These are phyloP conservation scores for Drosophila aldrichi DNA, from an alignment of 2,888 invertebrate species.

Conservation along the genomic window DNA sequence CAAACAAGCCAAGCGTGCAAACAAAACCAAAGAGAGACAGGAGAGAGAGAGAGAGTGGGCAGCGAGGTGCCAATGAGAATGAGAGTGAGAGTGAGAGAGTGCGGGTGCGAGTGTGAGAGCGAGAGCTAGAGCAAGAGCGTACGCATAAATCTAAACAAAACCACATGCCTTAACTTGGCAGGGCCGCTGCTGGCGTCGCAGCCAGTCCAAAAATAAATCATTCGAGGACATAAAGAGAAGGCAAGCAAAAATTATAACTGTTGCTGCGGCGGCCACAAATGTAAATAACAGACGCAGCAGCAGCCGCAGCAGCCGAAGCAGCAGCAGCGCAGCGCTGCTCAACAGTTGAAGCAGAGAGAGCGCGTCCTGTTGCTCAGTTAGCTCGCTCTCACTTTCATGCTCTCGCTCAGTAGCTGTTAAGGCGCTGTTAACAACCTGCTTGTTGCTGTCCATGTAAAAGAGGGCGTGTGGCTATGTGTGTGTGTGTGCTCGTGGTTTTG, in stretches of 20 bases:
- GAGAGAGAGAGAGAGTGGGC: conserved; percentile 2
- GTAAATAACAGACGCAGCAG: conserved; percentile 68
- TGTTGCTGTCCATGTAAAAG: conserved; percentile 46
- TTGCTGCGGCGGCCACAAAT: conserved; percentile 68
- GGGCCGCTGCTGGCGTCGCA: conserved; percentile 45
- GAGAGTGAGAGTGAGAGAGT: neutral
- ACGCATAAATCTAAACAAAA: conserved; percentile 76
- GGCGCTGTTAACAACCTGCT: conserved; percentile 47
- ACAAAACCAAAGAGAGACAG: conserved; percentile 39
- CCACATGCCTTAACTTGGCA: conserved; percentile 67
- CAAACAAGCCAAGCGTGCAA: conserved; percentile 67
- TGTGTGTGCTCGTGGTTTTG: conserved; percentile 5
- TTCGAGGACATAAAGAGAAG: conserved; percentile 77
- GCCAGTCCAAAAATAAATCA: conserved; percentile 75
- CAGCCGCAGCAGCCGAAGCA: conserved; percentile 49
- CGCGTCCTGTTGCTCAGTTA: conserved; percentile 30
- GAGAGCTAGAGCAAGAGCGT: conserved; percentile 29
- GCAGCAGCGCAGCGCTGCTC: conserved; percentile 43
- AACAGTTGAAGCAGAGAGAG: conserved; percentile 60
- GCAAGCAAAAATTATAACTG: conserved; percentile 78
- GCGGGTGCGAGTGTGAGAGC: neutral
- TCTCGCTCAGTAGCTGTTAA: conserved; percentile 39
- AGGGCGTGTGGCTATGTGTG: neutral
- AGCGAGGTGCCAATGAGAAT: conserved; percentile 5
- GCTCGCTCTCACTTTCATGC: conserved; percentile 4